phyloP scores from a whole-genome alignment of 2,797 vertebrate genomes.

The Sebastes jordani region DNA sequence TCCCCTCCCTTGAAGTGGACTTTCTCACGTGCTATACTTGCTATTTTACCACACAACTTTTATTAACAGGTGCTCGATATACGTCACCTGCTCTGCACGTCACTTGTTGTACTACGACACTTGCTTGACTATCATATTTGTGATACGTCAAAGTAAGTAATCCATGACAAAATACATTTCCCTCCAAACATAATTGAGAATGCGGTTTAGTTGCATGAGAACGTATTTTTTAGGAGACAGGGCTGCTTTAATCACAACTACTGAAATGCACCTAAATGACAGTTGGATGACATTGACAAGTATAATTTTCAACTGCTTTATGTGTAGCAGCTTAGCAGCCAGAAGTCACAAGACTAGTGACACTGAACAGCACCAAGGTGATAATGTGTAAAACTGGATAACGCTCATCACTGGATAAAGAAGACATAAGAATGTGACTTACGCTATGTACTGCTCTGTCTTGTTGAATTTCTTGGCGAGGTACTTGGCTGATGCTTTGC shows the following conservation, averaged over 20 bases:
- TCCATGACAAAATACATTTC: too few relatives aligned
- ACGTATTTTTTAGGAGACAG: too few relatives aligned
- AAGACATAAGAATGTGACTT: constrained; percentile 45
- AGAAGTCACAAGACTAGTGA: background rate
- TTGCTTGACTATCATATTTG: too few relatives aligned
- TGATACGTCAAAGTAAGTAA: too few relatives aligned
- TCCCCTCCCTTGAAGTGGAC: too few relatives aligned
- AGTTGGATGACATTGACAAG: background rate
- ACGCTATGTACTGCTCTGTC: constrained; percentile 96
- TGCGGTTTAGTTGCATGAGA: too few relatives aligned
- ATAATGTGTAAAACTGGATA: background rate
- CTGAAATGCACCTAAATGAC: background rate
- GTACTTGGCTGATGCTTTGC: constrained; percentile 96
- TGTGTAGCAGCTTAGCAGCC: background rate
- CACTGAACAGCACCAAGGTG: background rate
- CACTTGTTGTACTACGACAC: too few relatives aligned
- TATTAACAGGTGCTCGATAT: too few relatives aligned
- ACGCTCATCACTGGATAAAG: background rate
- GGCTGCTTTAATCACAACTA: background rate
- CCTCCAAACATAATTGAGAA: too few relatives aligned
- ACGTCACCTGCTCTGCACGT: too few relatives aligned
- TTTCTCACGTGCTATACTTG: too few relatives aligned
- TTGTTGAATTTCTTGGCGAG: constrained; percentile 98
- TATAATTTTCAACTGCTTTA: background rate
- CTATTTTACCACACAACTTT: too few relatives aligned